These are phyloP conservation scores for Phortica magna DNA, from an alignment of 2,888 invertebrate genomes.

Conservation along the genomic window DNA sequence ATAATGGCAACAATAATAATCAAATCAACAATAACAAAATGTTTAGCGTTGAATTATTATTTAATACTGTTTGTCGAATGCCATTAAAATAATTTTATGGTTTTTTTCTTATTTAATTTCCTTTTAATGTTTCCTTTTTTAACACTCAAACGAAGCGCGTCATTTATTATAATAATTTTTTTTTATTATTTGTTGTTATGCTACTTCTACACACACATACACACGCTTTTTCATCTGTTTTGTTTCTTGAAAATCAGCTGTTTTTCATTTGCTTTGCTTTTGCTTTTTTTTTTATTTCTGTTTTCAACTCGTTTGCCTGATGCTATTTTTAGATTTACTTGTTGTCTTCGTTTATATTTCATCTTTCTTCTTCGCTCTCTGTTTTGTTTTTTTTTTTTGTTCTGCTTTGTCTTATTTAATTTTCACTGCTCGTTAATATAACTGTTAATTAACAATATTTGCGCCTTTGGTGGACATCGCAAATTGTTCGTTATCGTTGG, in stretches of 20 bases:
- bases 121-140: neutral
- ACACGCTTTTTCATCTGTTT: constrained; percentile 1
- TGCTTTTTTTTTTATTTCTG: neutral
- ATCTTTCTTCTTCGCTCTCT: neutral
- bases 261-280: constrained; percentile 1
- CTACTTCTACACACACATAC: neutral
- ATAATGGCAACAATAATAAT: too few relatives aligned
- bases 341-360: neutral
- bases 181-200: neutral
- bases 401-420: neutral
- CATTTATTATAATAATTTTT: neutral
- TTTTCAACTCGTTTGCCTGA: neutral
- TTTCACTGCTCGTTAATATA: constrained; percentile 4
- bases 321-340: neutral
- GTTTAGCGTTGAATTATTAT: too few relatives aligned
- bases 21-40: too few relatives aligned
- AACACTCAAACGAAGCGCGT: neutral
- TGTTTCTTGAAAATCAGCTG: neutral
- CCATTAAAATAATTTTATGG: too few relatives aligned
- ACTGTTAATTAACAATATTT: constrained; percentile 7
- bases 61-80: too few relatives aligned
- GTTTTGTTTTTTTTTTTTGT: neutral
- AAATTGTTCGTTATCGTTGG: too few relatives aligned
- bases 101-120: neutral
- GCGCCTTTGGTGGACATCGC: too few relatives aligned